phyloP scores from a whole-genome alignment of 2,797 vertebrate species.

The Eulemur coronatus region DNA sequence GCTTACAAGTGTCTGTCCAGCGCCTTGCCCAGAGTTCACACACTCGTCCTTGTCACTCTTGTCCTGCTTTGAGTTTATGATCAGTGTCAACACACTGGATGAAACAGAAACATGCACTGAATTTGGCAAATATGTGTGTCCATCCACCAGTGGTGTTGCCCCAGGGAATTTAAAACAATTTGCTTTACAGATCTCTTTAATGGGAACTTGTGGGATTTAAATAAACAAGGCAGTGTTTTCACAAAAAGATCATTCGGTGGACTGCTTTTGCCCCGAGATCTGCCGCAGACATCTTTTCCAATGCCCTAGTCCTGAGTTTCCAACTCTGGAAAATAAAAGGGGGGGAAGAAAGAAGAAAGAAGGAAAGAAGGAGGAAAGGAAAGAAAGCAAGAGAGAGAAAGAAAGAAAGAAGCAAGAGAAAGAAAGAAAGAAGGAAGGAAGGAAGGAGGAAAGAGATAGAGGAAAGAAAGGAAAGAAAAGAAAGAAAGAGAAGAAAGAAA shows the following conservation, averaged over 20 bases:
- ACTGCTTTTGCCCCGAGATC: background rate
- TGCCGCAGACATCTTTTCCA: background rate
- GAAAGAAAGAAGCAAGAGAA: too few species aligned
- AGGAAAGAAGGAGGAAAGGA: accelerated
- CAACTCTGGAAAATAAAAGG: background rate
- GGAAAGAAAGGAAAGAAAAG: too few species aligned
- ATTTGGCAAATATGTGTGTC: background rate
- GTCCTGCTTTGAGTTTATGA: constrained; percentile 48
- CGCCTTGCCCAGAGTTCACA: constrained; percentile 55
- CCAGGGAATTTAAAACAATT: background rate
- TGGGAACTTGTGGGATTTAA: background rate
- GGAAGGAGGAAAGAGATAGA: too few species aligned
- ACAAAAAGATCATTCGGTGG: background rate
- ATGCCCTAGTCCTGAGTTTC: background rate
- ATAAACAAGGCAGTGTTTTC: constrained; percentile 28
- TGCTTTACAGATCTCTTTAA: constrained; percentile 15
- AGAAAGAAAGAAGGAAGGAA: accelerated
- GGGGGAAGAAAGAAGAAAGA: background rate
- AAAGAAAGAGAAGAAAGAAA: too few species aligned
- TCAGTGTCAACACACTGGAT: background rate
- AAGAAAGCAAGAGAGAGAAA: accelerated
- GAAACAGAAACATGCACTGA: background rate
- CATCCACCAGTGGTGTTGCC: background rate
- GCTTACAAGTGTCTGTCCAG: constrained; percentile 18
- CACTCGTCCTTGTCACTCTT: constrained; percentile 43